Evolutionary conservation across 2,797 vertebrate species (phyloP).

Genomic region (Anguilla megastoma): DNA sequence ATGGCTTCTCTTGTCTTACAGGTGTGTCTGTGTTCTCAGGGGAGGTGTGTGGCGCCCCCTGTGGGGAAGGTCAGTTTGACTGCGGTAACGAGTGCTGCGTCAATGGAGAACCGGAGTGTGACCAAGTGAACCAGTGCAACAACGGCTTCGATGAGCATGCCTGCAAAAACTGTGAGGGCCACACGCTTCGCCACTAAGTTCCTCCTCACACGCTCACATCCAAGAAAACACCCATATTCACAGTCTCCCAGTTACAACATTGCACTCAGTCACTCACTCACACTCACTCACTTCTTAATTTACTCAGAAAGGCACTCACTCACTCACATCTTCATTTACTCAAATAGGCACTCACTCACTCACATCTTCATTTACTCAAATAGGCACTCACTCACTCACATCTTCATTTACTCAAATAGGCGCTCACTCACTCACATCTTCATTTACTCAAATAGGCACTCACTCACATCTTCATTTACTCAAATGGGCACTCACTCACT

Average conservation of each 20-base stretch:
- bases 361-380: neutral
- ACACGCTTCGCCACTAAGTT: neutral
- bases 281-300: neutral
- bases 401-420: neutral
- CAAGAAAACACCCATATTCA: slow-evolving; percentile 29
- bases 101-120: slow-evolving; percentile 81
- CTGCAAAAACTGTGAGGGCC: slow-evolving; percentile 78
- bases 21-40: neutral
- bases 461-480: neutral
- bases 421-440: neutral
- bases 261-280: neutral
- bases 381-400: neutral
- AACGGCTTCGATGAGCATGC: slow-evolving; percentile 77
- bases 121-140: slow-evolving; percentile 74
- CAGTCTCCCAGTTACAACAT: slow-evolving; percentile 8
- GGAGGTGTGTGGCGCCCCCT: slow-evolving; percentile 67
- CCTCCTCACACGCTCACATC: neutral
- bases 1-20: neutral
- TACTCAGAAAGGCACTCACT: neutral
- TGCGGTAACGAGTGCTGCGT: slow-evolving; percentile 83
- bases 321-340: too few relatives aligned
- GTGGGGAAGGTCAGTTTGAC: slow-evolving; percentile 69
- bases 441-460: neutral
- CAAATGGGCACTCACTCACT: neutral
- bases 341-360: neutral